phyloP scores from a whole-genome alignment of 2,888 invertebrate genomes.

The Drosophila meridionalis region DNA sequence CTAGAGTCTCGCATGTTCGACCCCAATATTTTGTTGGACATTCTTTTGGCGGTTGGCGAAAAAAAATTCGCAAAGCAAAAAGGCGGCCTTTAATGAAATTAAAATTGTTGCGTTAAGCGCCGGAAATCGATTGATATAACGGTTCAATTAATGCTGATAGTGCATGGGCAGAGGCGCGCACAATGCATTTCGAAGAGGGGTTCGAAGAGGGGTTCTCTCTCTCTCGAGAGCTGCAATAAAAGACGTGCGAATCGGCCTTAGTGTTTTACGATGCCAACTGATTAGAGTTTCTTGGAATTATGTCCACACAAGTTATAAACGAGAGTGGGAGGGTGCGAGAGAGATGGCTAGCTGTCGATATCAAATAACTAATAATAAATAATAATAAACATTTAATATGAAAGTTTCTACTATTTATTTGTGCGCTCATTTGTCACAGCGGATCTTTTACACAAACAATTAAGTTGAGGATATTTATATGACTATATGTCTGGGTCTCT shows the following conservation, averaged over 20 bases:
- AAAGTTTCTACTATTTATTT: conserved; percentile 13
- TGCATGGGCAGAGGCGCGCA: conserved; percentile 5
- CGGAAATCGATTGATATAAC: conserved; percentile 43
- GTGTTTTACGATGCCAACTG: conserved; percentile 32
- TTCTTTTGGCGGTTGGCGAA: conserved; percentile 7
- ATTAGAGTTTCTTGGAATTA: conserved; percentile 36
- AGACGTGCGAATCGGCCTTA: neutral
- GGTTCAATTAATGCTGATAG: conserved; percentile 38
- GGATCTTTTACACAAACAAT: conserved; percentile 33
- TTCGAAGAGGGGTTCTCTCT: neutral
- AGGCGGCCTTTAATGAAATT: conserved; percentile 10
- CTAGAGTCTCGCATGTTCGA: neutral
- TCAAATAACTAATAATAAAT: conserved; percentile 22
- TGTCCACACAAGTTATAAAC: conserved; percentile 1
- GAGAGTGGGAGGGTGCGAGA: neutral
- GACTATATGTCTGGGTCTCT: neutral
- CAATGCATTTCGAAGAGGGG: neutral
- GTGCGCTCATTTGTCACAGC: conserved; percentile 29
- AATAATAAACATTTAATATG: neutral
- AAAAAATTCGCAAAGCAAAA: conserved; percentile 35
- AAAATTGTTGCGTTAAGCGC: conserved; percentile 32
- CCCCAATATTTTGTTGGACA: neutral
- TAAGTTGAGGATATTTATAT: neutral
- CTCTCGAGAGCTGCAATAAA: conserved; percentile 4
- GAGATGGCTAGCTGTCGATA: neutral